Conservation (phyloP, 2,888 invertebrate species). For the Dryobota labecula region DNA sequence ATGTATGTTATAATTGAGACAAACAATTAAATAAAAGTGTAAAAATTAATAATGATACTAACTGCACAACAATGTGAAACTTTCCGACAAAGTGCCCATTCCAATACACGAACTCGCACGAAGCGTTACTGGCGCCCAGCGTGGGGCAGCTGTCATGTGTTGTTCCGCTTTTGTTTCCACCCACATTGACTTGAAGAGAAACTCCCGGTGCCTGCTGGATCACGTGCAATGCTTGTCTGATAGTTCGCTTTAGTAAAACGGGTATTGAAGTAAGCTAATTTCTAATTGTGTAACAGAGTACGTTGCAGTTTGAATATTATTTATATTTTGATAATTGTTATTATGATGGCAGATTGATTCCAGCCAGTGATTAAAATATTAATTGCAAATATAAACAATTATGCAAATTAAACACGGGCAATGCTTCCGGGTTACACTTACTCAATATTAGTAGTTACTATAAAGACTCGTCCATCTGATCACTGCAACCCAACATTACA, state of each 20-base stretch:
- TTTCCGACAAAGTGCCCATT: conserved; percentile 26
- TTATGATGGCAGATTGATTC: neutral
- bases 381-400: neutral
- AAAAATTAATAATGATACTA: neutral
- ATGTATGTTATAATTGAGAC: neutral
- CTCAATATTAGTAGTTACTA: neutral
- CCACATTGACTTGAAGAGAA: conserved; percentile 12
- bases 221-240: conserved; percentile 14
- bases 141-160: conserved; percentile 42
- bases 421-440: neutral
- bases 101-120: conserved; percentile 10
- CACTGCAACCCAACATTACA: neutral
- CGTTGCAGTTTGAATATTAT: neutral
- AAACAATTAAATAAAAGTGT: neutral
- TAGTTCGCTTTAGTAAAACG: conserved; percentile 26
- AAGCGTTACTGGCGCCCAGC: conserved; percentile 52
- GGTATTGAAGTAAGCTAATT: neutral
- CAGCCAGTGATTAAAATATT: neutral
- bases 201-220: conserved; percentile 13
- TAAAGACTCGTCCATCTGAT: neutral
- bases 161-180: conserved; percentile 27
- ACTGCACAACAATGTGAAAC: conserved; percentile 17
- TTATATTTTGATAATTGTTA: neutral
- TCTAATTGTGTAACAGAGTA: neutral
- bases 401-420: neutral